These are phyloP conservation scores for Rhea americana DNA, from an alignment of 2,113 vertebrate species.

Conservation along the genomic window DNA sequence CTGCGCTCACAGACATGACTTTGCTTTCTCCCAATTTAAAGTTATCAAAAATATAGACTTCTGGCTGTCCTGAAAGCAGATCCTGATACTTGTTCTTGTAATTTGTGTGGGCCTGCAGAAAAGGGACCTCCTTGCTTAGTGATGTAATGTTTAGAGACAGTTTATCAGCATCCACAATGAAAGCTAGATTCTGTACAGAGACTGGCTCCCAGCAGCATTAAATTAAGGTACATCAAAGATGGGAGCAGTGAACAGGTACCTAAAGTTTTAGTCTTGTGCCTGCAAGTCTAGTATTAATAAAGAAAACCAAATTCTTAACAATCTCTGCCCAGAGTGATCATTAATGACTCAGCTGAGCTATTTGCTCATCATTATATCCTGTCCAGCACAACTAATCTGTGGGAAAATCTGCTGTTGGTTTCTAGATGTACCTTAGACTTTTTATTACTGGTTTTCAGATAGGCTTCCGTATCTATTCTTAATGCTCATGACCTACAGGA, in stretches of 20 bases:
- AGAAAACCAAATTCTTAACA: background rate
- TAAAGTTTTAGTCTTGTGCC: background rate
- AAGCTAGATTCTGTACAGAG: background rate
- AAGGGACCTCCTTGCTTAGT: background rate
- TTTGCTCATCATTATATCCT: background rate
- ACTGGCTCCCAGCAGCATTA: background rate
- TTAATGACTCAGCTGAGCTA: background rate
- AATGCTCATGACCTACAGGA: background rate
- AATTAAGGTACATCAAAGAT: background rate
- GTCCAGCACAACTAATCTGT: accelerated
- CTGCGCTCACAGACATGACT: background rate
- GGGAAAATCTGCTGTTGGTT: accelerated
- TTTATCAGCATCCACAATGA: background rate
- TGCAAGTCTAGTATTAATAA: background rate
- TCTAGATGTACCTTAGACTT: background rate
- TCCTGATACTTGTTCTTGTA: no score
- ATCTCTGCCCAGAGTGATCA: accelerated
- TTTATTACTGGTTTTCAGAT: background rate
- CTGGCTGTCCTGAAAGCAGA: background rate
- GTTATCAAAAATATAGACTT: background rate
- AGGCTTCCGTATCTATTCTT: background rate
- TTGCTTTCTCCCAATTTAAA: background rate
- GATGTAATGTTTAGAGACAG: background rate
- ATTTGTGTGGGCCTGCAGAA: background rate
- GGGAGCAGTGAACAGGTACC: no score